Percentiles rank a stretch among this genome's conserved stretches.
These are phyloP conservation scores for Saimiri boliviensis DNA, from an alignment of 2,113 vertebrate species.

Conservation along the genomic window DNA sequence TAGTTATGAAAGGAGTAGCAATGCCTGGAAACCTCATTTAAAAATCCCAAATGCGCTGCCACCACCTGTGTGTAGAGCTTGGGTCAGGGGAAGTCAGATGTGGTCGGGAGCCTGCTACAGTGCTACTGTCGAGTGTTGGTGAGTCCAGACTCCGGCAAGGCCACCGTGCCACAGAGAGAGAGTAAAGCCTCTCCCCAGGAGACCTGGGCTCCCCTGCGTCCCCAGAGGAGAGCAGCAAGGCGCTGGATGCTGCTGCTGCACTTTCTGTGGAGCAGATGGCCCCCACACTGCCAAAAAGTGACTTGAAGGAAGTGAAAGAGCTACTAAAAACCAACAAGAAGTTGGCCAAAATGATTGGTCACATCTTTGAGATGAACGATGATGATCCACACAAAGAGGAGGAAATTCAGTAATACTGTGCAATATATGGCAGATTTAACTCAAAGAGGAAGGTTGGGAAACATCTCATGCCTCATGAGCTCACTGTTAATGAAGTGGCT, in stretches of 20 bases:
- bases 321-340: constrained; percentile 97
- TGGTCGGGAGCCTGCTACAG: constrained; percentile 86
- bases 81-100: constrained; percentile 85
- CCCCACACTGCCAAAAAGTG: constrained; percentile 90
- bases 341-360: constrained; percentile 97
- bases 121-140: constrained; percentile 84
- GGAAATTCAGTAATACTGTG: constrained; percentile 98
- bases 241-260: too few relatives aligned
- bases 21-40: constrained; percentile 87
- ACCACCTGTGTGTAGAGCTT: constrained; percentile 88
- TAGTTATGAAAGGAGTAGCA: constrained; percentile 85
- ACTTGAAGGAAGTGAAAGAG: constrained; percentile 90
- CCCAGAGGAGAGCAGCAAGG: too few relatives aligned
- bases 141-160: constrained; percentile 92
- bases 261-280: too few relatives aligned
- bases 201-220: constrained; percentile 95
- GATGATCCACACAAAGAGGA: constrained; percentile 95
- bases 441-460: constrained; percentile 98
- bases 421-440: constrained; percentile 98
- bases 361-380: constrained; percentile 96
- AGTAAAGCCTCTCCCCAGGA: constrained; percentile 92
- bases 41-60: constrained; percentile 91
- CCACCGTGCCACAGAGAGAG: constrained; percentile 90
- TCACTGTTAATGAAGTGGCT: constrained; percentile 97
- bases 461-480: constrained; percentile 97